A percentile compares a stretch with the other conserved stretches of the same genome.
Conservation (phyloP, 1,140 invertebrate genomes). For the Parapsyche elsis region DNA sequence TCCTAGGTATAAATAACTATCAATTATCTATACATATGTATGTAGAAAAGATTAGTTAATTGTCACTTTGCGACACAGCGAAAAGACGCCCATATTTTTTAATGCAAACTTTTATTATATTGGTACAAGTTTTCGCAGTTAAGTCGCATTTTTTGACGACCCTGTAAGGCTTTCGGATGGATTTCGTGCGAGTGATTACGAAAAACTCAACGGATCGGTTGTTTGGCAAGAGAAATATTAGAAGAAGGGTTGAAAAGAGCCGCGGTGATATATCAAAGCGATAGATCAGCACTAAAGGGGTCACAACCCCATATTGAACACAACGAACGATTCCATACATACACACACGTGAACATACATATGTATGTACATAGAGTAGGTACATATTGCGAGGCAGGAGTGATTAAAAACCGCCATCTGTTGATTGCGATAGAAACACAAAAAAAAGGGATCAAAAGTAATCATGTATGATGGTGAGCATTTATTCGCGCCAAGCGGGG, state of each 20-base stretch:
- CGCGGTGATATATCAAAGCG: constrained; percentile 36
- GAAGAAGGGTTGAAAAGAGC: constrained; percentile 29
- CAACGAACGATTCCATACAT: neutral
- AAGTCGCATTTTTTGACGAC: neutral
- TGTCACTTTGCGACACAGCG: too few relatives aligned
- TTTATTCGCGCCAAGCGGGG: neutral
- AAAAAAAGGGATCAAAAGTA: constrained; percentile 23
- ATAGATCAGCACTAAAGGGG: constrained; percentile 28
- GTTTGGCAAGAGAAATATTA: constrained; percentile 10
- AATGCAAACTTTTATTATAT: too few relatives aligned
- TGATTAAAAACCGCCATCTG: constrained; percentile 44
- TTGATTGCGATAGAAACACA: constrained; percentile 37
- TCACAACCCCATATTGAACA: constrained; percentile 21
- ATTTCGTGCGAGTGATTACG: neutral
- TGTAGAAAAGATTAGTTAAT: too few relatives aligned
- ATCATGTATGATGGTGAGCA: constrained; percentile 21
- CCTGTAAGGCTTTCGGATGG: too few relatives aligned
- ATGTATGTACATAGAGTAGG: too few relatives aligned
- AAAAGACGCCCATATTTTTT: too few relatives aligned
- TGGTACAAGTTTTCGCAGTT: neutral
- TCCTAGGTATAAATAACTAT: too few relatives aligned
- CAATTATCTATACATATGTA: too few relatives aligned
- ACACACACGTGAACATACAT: neutral
- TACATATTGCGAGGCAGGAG: neutral
- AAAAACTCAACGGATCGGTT: neutral